These are phyloP conservation scores for Orchestes rusci DNA, from an alignment of 2,888 invertebrate genomes.

Conservation along the genomic window DNA sequence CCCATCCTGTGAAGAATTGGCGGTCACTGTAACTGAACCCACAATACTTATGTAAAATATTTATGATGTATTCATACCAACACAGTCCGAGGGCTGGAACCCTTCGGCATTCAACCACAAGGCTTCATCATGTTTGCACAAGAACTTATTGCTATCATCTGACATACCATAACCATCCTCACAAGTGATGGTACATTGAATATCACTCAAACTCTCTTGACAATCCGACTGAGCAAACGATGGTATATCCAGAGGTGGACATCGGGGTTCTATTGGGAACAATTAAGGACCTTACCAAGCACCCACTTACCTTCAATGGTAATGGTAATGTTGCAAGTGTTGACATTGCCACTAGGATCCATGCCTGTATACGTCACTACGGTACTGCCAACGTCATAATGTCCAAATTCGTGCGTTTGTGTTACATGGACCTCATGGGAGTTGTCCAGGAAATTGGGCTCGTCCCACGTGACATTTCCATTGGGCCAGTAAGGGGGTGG, in stretches of 20 bases:
- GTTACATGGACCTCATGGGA: constrained; percentile 41
- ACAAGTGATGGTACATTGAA: constrained; percentile 53
- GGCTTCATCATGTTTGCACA: constrained; percentile 39
- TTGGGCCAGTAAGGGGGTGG: constrained; percentile 47
- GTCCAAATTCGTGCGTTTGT: constrained; percentile 44
- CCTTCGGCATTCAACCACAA: constrained; percentile 40
- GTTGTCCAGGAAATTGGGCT: constrained; percentile 54
- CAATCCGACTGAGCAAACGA: constrained; percentile 38
- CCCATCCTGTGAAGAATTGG: constrained; percentile 47
- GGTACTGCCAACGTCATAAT: constrained; percentile 51
- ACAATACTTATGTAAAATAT: too few species aligned
- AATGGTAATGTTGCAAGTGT: constrained; percentile 52
- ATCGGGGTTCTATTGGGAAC: too few species aligned
- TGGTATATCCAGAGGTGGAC: constrained; percentile 37
- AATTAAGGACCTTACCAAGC: too few species aligned
- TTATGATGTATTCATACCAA: too few species aligned
- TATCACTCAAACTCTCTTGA: too few species aligned
- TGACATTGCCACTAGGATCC: constrained; percentile 53
- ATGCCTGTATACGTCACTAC: constrained; percentile 51
- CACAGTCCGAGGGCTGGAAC: constrained; percentile 51
- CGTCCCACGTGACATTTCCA: constrained; percentile 51
- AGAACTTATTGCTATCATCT: constrained; percentile 26
- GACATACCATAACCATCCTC: constrained; percentile 56
- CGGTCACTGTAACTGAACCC: constrained; percentile 44
- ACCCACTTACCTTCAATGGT: constrained; percentile 53